Conservation (phyloP, 2,888 invertebrate genomes). For the Flabesymbios commensalis region DNA sequence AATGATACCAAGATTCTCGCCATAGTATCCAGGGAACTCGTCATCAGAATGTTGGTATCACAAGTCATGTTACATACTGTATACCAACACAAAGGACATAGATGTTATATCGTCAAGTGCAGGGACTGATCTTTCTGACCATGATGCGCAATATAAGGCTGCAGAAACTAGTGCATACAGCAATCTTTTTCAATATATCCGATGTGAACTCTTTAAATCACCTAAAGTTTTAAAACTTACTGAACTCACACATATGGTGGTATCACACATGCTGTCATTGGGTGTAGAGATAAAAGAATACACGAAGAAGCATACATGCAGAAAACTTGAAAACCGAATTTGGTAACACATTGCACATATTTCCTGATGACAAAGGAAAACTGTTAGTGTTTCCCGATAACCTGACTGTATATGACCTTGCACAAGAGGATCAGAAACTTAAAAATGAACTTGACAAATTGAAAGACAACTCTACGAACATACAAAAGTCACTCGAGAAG, state of each 20-base stretch:
- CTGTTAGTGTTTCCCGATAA: slow-evolving; percentile 5
- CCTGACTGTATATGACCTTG: neutral
- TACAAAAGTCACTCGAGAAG: no score
- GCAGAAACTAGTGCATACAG: slow-evolving; percentile 1
- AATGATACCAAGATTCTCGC: slow-evolving; percentile 4
- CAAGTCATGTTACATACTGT: slow-evolving; percentile 9
- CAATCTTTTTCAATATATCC: neutral
- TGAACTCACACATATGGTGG: neutral
- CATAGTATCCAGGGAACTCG: neutral
- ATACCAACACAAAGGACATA: no score
- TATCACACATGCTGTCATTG: neutral
- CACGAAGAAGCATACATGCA: slow-evolving; percentile 14
- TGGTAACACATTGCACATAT: neutral
- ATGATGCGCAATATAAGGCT: neutral
- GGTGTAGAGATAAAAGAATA: slow-evolving; percentile 1
- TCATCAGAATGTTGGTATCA: slow-evolving; percentile 9
- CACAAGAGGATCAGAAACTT: neutral
- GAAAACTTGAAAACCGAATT: slow-evolving; percentile 12
- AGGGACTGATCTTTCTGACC: neutral
- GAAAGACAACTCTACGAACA: no score
- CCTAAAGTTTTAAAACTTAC: neutral
- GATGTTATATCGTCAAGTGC: no score
- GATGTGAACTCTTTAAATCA: neutral
- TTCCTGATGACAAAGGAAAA: slow-evolving; percentile 7
- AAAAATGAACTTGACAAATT: neutral